Conservation (phyloP, 2,113 vertebrate species). For the Cichladusa arquata region DNA sequence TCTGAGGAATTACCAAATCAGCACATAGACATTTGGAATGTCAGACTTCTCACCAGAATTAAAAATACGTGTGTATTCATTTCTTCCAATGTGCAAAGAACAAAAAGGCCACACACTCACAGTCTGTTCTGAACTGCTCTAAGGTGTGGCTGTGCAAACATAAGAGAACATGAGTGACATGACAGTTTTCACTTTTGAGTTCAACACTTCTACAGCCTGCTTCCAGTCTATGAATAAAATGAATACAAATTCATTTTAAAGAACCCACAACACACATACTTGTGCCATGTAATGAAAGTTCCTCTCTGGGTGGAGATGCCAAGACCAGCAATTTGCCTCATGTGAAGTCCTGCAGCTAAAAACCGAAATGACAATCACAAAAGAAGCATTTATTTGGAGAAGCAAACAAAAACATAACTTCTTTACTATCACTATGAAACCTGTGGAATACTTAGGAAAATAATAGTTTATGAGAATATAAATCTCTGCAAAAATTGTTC, state of each 20-base stretch:
- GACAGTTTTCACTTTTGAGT: not conserved
- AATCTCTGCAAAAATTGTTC: not conserved
- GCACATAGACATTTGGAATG: rapidly evolving
- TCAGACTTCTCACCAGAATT: not conserved
- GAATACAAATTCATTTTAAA: not conserved
- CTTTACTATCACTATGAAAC: not conserved
- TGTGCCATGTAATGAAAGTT: slow-evolving; percentile 95
- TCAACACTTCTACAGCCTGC: not conserved
- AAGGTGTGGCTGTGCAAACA: not conserved
- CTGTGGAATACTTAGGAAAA: not conserved
- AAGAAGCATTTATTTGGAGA: not conserved
- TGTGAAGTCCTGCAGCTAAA: slow-evolving; percentile 85
- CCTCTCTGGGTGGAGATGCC: slow-evolving; percentile 92
- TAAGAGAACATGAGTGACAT: not conserved
- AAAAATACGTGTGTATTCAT: rapidly evolving
- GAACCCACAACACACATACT: slow-evolving; percentile 60
- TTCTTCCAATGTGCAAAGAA: not conserved
- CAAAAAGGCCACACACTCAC: not conserved
- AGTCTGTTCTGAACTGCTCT: not conserved
- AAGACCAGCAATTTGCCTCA: slow-evolving; percentile 85
- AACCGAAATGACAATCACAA: not conserved
- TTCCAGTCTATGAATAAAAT: not conserved
- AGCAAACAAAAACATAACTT: not conserved
- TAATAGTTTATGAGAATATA: not conserved
- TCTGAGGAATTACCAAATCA: not conserved